Evolutionary conservation across 2,797 vertebrate species (phyloP).

Genomic region (Cyprinella venusta): DNA sequence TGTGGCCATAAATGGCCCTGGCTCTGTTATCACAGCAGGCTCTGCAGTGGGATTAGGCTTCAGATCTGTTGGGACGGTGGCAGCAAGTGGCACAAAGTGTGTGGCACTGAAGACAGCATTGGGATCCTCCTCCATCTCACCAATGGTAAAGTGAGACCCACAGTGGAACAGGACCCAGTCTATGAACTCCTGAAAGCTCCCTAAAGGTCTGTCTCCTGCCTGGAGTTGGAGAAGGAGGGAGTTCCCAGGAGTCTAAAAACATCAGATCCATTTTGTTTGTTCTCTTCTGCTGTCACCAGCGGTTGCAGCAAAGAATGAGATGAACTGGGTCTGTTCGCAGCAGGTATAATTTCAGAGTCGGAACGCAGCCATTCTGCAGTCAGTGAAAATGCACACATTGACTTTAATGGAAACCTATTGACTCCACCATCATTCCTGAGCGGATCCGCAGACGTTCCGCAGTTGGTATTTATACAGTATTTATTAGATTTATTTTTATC

Average conservation of each 20-base stretch:
- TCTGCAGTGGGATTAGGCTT: not conserved
- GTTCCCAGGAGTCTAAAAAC: not conserved
- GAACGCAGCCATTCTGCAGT: no score
- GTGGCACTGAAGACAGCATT: not conserved
- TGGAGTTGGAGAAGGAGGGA: no score
- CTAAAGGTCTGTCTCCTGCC: not conserved
- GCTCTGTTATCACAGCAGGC: not conserved
- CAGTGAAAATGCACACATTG: no score
- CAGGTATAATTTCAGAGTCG: no score
- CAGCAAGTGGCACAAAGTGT: not conserved
- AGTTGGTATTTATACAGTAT: not conserved
- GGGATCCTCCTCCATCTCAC: not conserved
- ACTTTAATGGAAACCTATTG: no score
- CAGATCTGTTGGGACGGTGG: not conserved
- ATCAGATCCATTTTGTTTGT: not conserved
- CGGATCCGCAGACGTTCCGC: no score
- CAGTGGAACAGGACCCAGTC: not conserved
- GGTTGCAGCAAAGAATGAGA: not conserved
- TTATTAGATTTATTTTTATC: not conserved
- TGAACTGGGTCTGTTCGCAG: not conserved
- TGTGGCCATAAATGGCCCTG: no score
- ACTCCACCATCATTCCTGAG: no score
- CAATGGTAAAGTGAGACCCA: not conserved
- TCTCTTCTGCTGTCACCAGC: not conserved
- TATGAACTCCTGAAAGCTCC: not conserved